These are phyloP conservation scores for Actinernus sp. DNA, from an alignment of 92 coral and sea anemone genomes.

Conservation along the genomic window DNA sequence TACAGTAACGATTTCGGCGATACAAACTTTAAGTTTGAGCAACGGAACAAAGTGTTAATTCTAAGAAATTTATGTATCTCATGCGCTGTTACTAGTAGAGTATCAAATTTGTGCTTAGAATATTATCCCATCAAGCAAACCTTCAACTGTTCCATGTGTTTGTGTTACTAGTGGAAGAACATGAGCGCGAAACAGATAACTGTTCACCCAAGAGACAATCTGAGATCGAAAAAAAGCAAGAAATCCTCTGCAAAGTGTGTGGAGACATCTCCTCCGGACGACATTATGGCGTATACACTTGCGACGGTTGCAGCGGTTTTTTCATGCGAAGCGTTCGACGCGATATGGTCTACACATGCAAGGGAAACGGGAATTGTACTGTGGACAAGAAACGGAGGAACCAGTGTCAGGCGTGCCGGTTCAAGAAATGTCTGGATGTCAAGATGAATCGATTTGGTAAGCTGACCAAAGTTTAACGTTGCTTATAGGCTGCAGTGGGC, in stretches of 20 bases:
- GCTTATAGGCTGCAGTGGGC: too few species aligned
- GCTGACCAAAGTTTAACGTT: constrained; percentile 28
- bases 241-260: constrained; percentile 93
- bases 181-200: constrained; percentile 61
- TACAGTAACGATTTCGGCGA: too few species aligned
- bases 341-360: constrained; percentile 97
- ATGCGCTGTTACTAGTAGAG: too few species aligned
- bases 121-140: too few species aligned
- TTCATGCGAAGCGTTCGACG: constrained; percentile 98
- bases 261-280: constrained; percentile 98
- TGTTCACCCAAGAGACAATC: constrained; percentile 78
- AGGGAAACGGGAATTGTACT: constrained; percentile 93
- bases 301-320: constrained; percentile 97
- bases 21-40: too few species aligned
- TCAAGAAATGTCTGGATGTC: constrained; percentile 96
- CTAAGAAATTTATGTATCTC: too few species aligned
- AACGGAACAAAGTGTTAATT: too few species aligned
- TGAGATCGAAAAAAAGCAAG: constrained; percentile 81
- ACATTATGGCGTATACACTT: constrained; percentile 95
- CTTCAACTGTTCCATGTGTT: too few species aligned
- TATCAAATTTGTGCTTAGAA: too few species aligned
- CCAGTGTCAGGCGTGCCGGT: constrained; percentile 99
- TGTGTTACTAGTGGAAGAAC: constrained; percentile 63
- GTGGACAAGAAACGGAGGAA: constrained; percentile 97
- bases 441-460: constrained; percentile 99